Evolutionary conservation across 2,888 invertebrate genomes (phyloP).

Genomic region (Caenorhabditis macrosperma): DNA sequence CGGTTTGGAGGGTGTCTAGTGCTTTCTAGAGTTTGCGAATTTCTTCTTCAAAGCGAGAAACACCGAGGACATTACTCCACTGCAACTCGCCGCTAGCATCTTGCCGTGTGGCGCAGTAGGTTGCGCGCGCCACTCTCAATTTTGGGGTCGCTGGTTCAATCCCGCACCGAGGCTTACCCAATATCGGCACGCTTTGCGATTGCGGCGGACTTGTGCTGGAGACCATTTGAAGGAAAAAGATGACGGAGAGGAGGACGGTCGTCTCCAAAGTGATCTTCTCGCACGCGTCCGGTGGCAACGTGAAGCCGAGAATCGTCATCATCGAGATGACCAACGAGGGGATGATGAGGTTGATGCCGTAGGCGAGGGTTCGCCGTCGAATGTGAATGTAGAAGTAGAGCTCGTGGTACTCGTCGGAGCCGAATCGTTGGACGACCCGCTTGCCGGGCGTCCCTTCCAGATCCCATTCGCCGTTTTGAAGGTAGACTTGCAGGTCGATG

Average conservation of each 20-base stretch:
- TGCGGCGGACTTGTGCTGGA: constrained; percentile 70
- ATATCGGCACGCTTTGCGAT: constrained; percentile 67
- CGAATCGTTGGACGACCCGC: constrained; percentile 67
- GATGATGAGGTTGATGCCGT: constrained; percentile 71
- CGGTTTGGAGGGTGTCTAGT: too few species aligned
- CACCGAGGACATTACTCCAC: too few species aligned
- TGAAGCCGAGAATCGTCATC: constrained; percentile 72
- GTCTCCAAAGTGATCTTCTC: constrained; percentile 71
- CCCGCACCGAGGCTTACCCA: too few species aligned
- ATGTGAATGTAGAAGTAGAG: constrained; percentile 70
- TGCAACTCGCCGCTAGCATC: too few species aligned
- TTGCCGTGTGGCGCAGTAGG: too few species aligned
- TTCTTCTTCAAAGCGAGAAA: too few species aligned
- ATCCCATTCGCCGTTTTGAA: constrained; percentile 73
- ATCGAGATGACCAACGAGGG: constrained; percentile 71
- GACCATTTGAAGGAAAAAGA: constrained; percentile 73
- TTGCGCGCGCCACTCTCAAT: too few species aligned
- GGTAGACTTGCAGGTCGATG: constrained; percentile 70
- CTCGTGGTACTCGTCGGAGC: constrained; percentile 68
- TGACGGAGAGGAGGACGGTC: constrained; percentile 69
- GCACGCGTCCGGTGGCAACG: constrained; percentile 69
- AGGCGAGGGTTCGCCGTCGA: constrained; percentile 67
- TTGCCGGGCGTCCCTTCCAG: constrained; percentile 68
- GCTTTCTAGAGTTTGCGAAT: background rate
- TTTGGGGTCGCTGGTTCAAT: too few species aligned